Evolutionary conservation across 2,797 vertebrate genomes (phyloP).

Genomic region (Nothura maculosa): DNA sequence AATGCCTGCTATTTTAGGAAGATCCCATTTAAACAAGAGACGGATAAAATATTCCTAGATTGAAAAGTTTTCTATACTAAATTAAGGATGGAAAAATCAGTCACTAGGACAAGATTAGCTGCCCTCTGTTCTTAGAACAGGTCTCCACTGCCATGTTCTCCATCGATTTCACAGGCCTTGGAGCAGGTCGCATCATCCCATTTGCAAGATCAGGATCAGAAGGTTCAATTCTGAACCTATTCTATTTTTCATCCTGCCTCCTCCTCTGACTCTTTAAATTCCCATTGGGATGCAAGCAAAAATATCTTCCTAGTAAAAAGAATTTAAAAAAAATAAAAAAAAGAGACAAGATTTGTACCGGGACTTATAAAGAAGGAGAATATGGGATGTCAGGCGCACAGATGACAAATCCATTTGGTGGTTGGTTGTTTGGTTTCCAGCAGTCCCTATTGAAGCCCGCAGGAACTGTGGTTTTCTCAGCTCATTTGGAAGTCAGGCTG

Average conservation of each 20-base stretch:
- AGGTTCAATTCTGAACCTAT: neutral
- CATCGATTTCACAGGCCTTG: accelerated
- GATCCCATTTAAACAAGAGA: constrained; percentile 62
- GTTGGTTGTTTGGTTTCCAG: neutral
- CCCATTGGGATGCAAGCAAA: neutral
- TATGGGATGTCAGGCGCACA: neutral
- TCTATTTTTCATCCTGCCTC: neutral
- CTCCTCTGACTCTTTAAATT: neutral
- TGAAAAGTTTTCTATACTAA: constrained; percentile 55
- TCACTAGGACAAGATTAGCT: neutral
- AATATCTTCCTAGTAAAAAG: neutral
- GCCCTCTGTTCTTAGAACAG: neutral
- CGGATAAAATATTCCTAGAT: constrained; percentile 56
- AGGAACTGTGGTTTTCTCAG: neutral
- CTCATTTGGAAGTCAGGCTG: neutral
- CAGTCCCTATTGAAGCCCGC: neutral
- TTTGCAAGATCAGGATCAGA: neutral
- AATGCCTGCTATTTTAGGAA: constrained; percentile 65
- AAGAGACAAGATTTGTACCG: neutral
- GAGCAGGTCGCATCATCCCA: neutral
- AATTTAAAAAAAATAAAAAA: neutral
- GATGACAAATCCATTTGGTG: neutral
- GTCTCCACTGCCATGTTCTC: neutral
- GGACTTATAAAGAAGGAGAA: neutral
- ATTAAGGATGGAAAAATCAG: constrained; percentile 33